Evolutionary conservation across 2,888 invertebrate genomes (phyloP).

Genomic region (Eucera pruinosa): DNA sequence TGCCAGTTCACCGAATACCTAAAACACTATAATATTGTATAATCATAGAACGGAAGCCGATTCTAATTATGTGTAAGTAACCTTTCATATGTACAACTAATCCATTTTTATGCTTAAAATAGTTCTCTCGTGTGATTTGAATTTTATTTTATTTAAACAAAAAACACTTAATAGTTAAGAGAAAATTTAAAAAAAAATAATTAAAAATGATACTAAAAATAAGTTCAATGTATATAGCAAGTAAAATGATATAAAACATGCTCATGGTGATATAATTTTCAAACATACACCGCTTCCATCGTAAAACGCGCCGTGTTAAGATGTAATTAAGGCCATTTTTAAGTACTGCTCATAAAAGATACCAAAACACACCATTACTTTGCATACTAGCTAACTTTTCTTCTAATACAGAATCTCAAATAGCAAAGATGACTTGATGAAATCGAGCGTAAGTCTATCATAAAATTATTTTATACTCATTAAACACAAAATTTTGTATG

Average conservation of each 20-base stretch:
- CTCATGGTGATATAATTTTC: not conserved
- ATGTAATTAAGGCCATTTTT: not conserved
- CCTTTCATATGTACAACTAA: not conserved
- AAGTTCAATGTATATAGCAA: not conserved
- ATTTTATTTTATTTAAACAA: not conserved
- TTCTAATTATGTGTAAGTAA: not conserved
- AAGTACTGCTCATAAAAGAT: not conserved
- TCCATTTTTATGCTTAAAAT: too few species aligned
- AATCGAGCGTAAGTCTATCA: not conserved
- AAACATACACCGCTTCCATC: not conserved
- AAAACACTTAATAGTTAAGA: not conserved
- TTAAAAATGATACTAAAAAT: not conserved
- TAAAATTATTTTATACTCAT: not conserved
- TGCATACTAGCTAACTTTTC: not conserved
- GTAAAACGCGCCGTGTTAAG: not conserved
- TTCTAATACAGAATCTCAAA: not conserved
- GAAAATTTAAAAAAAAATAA: not conserved
- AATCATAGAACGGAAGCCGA: not conserved
- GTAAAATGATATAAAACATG: not conserved
- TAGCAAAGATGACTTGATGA: not conserved
- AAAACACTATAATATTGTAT: slow-evolving; percentile 1
- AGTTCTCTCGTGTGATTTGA: not conserved
- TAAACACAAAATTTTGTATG: not conserved
- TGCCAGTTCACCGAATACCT: not conserved
- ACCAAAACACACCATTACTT: not conserved